Evolutionary conservation across 1,140 invertebrate species (phyloP), one percentile per base, ranked within the genome.

Genomic region (Leptopilina clavipes): DNA sequence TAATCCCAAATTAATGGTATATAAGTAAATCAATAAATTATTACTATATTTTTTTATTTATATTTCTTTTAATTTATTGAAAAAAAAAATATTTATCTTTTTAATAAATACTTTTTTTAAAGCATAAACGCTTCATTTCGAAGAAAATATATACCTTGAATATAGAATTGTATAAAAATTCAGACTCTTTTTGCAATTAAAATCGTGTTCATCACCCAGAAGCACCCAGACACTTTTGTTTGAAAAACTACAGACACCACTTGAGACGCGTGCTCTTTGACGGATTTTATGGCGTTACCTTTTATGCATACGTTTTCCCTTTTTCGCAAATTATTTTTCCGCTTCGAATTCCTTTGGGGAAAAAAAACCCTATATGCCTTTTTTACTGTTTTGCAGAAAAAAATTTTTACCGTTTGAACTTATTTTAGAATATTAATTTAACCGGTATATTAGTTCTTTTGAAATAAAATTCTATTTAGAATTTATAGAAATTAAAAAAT

Each of bases 221-320:
- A n/a, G 48, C 48, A 52, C 1, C n/a, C 48, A 52, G 48, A 52
- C 48, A 52, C 48, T 52, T 44, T 73, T 76, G 59, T 44, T 73
- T 75, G 18, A 74, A 79, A 74, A 71, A 56, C 65, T 48, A 48
- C 74, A 80, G 76, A 80, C 76, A 80, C 76, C 76, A 80, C 79
- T 78, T 74, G 76, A 80, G 76, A 80, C 79, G 74, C 17, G n/a
- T 17, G n/a, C 76, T 78, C 72, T 76, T 76, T 25, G 12, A 25
- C 76, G 74, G n/a, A 80, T 78, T 80, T 80, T 59, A 54, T 71
- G 18, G 54, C 74, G 73, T 78, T 76, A 76, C 72, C 73, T 71
- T 25, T 17, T n/a, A n/a, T n/a, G n/a, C n/a, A n/a, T n/a, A n/a
- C 12, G 59, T 70, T 40, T 79, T 75, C 72, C 37, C 11, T 37